Evolutionary conservation across 2,888 invertebrate genomes (phyloP).

Genomic region (Galeruca laticollis): DNA sequence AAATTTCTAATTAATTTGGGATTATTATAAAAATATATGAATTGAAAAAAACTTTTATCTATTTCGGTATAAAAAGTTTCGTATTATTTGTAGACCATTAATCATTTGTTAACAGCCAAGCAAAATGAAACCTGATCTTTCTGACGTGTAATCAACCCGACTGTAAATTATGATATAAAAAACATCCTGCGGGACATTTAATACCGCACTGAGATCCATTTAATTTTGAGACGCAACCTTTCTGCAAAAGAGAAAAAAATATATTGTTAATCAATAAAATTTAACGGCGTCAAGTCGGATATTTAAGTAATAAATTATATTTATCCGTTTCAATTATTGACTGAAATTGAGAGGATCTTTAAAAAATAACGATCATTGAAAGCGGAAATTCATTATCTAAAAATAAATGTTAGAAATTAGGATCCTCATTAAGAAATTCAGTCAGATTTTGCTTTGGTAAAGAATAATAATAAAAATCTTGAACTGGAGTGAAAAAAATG

Average conservation of each 20-base stretch:
- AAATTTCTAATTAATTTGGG: no score
- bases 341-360: background rate
- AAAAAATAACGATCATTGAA: background rate
- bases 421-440: background rate
- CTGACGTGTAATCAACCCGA: background rate
- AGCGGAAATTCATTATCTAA: background rate
- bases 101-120: background rate
- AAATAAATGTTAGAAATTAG: background rate
- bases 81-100: background rate
- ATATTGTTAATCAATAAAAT: no score
- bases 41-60: no score
- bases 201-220: background rate
- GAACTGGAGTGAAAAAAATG: no score
- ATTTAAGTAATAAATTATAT: no score
- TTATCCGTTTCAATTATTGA: no score
- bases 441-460: background rate
- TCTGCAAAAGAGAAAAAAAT: no score
- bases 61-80: no score
- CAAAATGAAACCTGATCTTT: background rate
- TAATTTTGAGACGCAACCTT: background rate
- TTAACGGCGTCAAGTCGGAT: no score
- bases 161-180: constrained; percentile 14
- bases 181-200: background rate
- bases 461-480: no score
- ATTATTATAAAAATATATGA: no score